Evolutionary conservation across 2,888 invertebrate genomes (phyloP).

Genomic region (Neoascia interrupta): DNA sequence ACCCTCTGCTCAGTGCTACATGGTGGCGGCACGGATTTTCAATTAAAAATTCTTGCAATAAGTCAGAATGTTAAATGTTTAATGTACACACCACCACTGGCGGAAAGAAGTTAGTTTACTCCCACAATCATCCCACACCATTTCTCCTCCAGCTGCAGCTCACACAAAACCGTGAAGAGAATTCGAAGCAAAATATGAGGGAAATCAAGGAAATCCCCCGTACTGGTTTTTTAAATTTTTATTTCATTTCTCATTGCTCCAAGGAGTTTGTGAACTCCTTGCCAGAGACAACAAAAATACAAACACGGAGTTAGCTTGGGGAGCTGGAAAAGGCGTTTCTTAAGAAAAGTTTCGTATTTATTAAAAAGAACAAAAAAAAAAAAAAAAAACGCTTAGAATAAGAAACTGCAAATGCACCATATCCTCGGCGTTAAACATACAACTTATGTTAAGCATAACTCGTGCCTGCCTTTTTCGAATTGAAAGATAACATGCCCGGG

Average conservation of each 20-base stretch:
- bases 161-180: slow-evolving; percentile 10
- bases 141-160: neutral
- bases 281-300: slow-evolving; percentile 19
- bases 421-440: slow-evolving; percentile 18
- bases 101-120: slow-evolving; percentile 20
- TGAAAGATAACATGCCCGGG: slow-evolving; percentile 1
- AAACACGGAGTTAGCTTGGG: neutral
- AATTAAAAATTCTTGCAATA: slow-evolving; percentile 69
- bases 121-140: neutral
- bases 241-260: slow-evolving; percentile 27
- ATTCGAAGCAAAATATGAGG: neutral
- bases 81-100: slow-evolving; percentile 39
- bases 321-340: neutral
- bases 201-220: slow-evolving; percentile 31
- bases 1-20: slow-evolving; percentile 10
- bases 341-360: no score
- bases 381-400: neutral
- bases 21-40: slow-evolving; percentile 54
- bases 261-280: slow-evolving; percentile 27
- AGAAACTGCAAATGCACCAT: slow-evolving; percentile 18
- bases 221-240: slow-evolving; percentile 36
- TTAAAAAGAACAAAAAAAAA: neutral
- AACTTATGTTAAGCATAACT: slow-evolving; percentile 9
- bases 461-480: neutral
- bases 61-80: slow-evolving; percentile 68